Base-by-base conservation (phyloP, 2,888 invertebrate species). In the Ernsta delagoae region DNA sequence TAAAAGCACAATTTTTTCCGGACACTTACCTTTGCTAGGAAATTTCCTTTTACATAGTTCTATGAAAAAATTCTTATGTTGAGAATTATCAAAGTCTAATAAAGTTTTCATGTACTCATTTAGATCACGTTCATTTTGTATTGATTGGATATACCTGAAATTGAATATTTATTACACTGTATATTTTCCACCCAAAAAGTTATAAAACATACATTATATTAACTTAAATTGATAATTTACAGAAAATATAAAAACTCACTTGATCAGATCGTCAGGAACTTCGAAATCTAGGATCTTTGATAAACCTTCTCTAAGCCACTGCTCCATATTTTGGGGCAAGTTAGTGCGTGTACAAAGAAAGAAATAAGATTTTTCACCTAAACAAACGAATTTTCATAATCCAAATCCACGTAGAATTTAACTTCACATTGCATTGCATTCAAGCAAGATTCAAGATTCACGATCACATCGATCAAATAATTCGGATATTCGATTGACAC, bases 31-130 rank as follows among this genome's bases (percentile, higher is more conserved):
- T 83, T 74, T 82, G 5, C 66, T 71, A 77, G 93, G 93, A 85
- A 94, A 94, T 59, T 94, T 88, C 74, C 89, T 91, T 69, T 94
- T 94, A 12, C 93, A 87, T 31, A 96, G 86, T 73, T 96, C 95
- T 5, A 89, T 78, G 59, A 96, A 92, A 80, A 97, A 97, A 60
- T 94, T 89, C 70, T 94, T 94, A 80, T 97, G 97, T 69, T 95
- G 94, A 4, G 94, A 88, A 62, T 78, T 95, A 64, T 94, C 94
- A 72, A 94, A 94, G 84, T 97, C 96, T 0, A 98, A 82, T 59
- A 98, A 89, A 61, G 96, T 96, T 76, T 94, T 94, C 87, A 98
- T 95, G 79, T 97, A 97, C 70, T 97, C 96, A 76, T 96, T 96
- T 60, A 97, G 92, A 78, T 97, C 97, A 70, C 93, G 90, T 67